phyloP scores from a whole-genome alignment of 2,888 invertebrate genomes.

The Epirrhoe tristata region DNA sequence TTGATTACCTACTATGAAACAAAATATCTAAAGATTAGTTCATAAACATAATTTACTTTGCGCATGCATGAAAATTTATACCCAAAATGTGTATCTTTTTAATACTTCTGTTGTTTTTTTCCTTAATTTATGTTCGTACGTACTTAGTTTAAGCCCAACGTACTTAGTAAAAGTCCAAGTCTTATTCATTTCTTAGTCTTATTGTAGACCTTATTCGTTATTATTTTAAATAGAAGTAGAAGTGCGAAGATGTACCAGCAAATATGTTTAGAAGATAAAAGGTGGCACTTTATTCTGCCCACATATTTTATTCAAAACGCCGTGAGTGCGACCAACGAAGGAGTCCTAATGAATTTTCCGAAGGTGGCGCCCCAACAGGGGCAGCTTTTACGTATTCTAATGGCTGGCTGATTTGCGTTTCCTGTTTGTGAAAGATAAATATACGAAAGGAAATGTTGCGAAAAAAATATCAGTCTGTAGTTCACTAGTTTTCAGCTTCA shows the following conservation, averaged over 20 bases:
- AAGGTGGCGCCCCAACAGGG: conserved; percentile 44
- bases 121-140: too few species aligned
- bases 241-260: conserved; percentile 71
- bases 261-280: conserved; percentile 82
- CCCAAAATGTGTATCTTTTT: too few species aligned
- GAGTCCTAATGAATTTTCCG: conserved; percentile 72
- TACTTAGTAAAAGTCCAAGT: too few species aligned
- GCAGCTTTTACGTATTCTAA: conserved; percentile 34
- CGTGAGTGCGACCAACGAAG: conserved; percentile 66
- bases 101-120: too few species aligned
- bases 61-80: too few species aligned
- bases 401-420: conserved; percentile 29
- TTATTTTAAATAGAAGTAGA: conserved; percentile 47
- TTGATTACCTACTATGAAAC: too few species aligned
- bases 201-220: neutral
- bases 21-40: too few species aligned
- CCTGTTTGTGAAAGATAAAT: conserved; percentile 11
- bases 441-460: neutral
- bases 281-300: conserved; percentile 70
- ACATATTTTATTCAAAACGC: conserved; percentile 78
- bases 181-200: too few species aligned
- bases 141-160: too few species aligned
- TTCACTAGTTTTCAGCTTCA: too few species aligned
- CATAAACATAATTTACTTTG: too few species aligned
- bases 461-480: neutral